Evolutionary conservation across 2,888 invertebrate genomes (phyloP).

Genomic region (Eristalis intricaria): DNA sequence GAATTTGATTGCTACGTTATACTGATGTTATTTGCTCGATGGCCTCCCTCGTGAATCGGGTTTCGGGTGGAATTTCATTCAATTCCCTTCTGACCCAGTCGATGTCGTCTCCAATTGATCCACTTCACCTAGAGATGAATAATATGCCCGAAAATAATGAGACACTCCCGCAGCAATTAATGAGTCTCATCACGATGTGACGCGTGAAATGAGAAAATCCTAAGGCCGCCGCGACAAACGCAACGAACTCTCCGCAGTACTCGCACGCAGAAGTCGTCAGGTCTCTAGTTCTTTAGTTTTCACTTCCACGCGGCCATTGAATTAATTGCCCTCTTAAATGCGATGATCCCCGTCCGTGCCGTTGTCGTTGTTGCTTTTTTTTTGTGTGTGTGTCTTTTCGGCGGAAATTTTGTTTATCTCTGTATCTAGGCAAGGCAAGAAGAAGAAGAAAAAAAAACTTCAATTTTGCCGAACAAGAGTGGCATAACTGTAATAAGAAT

Average conservation of each 20-base stretch:
- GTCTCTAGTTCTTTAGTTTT: constrained; percentile 33
- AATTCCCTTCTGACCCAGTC: not conserved
- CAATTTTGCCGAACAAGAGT: constrained; percentile 16
- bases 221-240: constrained; percentile 4
- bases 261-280: not conserved
- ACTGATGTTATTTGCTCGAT: not conserved
- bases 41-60: not conserved
- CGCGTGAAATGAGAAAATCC: constrained; percentile 51
- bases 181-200: constrained; percentile 36
- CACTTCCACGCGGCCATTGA: constrained; percentile 24
- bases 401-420: not conserved
- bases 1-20: constrained; percentile 11
- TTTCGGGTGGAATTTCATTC: not conserved
- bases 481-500: constrained; percentile 34
- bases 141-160: not conserved
- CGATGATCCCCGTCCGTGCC: constrained; percentile 18
- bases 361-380: too few relatives aligned
- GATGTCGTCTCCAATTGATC: not conserved
- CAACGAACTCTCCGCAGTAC: too few relatives aligned
- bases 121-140: not conserved
- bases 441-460: constrained; percentile 1
- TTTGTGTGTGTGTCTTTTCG: not conserved
- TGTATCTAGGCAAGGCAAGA: not conserved
- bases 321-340: constrained; percentile 53
- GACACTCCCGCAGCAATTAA: constrained; percentile 10